Conservation (phyloP, 2,797 vertebrate species). For the Botia almorhae region DNA sequence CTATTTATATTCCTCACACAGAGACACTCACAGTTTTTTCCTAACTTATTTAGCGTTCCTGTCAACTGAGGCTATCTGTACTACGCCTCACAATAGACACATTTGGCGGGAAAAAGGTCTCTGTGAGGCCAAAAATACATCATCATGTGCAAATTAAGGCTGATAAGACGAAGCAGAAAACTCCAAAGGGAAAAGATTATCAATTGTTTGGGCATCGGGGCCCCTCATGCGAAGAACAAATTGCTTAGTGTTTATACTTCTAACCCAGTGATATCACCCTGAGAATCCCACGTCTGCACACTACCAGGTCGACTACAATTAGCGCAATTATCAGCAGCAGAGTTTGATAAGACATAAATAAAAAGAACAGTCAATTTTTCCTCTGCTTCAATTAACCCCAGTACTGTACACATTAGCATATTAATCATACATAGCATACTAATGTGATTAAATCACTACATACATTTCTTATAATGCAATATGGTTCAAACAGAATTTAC, state of each 20-base stretch:
- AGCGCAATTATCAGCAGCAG: slow-evolving; percentile 49
- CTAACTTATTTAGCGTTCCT: slow-evolving; percentile 33
- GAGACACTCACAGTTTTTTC: slow-evolving; percentile 28
- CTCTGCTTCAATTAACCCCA: not conserved
- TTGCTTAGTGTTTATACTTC: slow-evolving; percentile 42
- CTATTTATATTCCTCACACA: slow-evolving; percentile 37
- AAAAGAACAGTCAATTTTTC: slow-evolving; percentile 6
- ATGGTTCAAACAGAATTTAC: not conserved
- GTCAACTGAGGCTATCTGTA: slow-evolving; percentile 45
- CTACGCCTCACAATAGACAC: slow-evolving; percentile 42
- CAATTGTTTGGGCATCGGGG: slow-evolving; percentile 29
- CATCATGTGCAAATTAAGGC: slow-evolving; percentile 43
- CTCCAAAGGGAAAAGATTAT: slow-evolving; percentile 54
- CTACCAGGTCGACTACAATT: slow-evolving; percentile 46
- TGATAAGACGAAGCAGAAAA: slow-evolving; percentile 50
- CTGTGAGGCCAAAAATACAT: slow-evolving; percentile 41
- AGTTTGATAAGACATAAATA: slow-evolving; percentile 16
- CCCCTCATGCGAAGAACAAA: slow-evolving; percentile 24
- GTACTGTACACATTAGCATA: too few species aligned
- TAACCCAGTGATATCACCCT: slow-evolving; percentile 43
- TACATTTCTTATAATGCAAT: too few species aligned
- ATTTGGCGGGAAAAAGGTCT: slow-evolving; percentile 14
- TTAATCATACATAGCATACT: too few species aligned
- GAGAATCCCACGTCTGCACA: slow-evolving; percentile 15
- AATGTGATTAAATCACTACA: too few species aligned